These are phyloP conservation scores for Perdita meconis DNA, from an alignment of 2,888 invertebrate species.

Conservation along the genomic window DNA sequence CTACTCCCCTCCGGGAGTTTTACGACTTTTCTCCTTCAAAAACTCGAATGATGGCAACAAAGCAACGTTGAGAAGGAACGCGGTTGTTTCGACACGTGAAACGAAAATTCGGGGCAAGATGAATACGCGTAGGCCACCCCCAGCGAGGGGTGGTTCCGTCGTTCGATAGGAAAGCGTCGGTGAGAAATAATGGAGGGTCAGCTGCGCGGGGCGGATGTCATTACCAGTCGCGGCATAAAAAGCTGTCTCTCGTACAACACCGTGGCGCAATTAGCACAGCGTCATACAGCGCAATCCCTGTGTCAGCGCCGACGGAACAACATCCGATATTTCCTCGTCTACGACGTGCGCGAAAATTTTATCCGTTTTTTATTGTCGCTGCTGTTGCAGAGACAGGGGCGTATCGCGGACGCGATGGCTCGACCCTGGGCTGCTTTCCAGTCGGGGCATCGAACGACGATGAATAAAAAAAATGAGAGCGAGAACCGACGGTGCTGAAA, in stretches of 20 bases:
- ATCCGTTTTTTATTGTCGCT: conserved; percentile 48
- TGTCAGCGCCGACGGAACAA: conserved; percentile 53
- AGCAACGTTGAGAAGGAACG: conserved; percentile 19
- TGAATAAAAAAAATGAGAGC: neutral
- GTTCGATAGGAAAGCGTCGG: conserved; percentile 54
- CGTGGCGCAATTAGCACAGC: conserved; percentile 65
- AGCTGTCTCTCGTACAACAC: conserved; percentile 67
- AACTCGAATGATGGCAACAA: conserved; percentile 12
- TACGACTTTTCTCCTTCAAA: conserved; percentile 30
- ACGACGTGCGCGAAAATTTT: conserved; percentile 50
- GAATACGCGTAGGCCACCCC: conserved; percentile 46
- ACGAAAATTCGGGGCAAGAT: conserved; percentile 48
- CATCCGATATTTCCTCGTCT: conserved; percentile 54
- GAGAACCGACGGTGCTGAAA: neutral
- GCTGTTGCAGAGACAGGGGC: neutral
- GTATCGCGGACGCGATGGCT: conserved; percentile 21
- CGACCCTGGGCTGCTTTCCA: conserved; percentile 23
- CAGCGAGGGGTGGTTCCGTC: conserved; percentile 47
- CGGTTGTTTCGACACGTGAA: neutral
- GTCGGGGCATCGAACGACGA: neutral
- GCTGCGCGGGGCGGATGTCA: conserved; percentile 77
- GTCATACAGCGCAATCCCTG: conserved; percentile 64
- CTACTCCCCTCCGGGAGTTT: conserved; percentile 18
- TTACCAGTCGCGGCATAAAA: conserved; percentile 74
- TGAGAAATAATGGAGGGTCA: conserved; percentile 77